Conservation (phyloP, 2,888 invertebrate species). For the Cheilosia vernalis region DNA sequence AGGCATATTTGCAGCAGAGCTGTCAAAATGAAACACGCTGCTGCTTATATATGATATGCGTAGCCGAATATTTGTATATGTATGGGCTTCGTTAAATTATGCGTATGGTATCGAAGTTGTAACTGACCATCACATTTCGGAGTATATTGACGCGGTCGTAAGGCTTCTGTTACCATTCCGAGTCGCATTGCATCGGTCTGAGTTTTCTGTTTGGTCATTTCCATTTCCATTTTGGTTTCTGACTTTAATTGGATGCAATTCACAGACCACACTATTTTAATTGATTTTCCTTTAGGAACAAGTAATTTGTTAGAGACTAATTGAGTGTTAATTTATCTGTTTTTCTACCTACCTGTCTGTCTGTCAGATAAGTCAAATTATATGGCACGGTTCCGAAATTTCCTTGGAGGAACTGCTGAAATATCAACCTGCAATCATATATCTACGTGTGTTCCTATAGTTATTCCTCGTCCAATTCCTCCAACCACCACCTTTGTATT, state of each 20-base stretch:
- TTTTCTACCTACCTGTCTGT: no score
- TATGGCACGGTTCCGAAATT: no score
- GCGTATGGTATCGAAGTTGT: slow-evolving; percentile 34
- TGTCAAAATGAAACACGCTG: slow-evolving; percentile 34
- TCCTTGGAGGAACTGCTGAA: no score
- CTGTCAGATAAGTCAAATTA: no score
- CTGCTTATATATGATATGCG: slow-evolving; percentile 15
- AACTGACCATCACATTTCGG: slow-evolving; percentile 59
- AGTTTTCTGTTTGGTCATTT: slow-evolving; percentile 30
- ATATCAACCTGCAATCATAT: no score
- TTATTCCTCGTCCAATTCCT: no score
- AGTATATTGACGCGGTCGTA: slow-evolving; percentile 41
- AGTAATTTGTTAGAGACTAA: slow-evolving; percentile 36
- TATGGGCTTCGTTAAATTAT: slow-evolving; percentile 1
- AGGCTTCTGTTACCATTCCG: slow-evolving; percentile 54
- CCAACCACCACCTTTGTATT: no score
- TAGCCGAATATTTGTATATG: slow-evolving; percentile 8
- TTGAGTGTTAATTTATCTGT: slow-evolving; percentile 17
- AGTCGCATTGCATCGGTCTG: slow-evolving; percentile 7
- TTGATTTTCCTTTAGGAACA: slow-evolving; percentile 43
- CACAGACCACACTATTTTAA: slow-evolving; percentile 34
- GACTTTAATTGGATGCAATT: slow-evolving; percentile 39
- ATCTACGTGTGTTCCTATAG: no score
- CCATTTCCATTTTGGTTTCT: slow-evolving; percentile 38
- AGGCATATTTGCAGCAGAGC: slow-evolving; percentile 41